Percentiles rank a stretch among this genome's conserved stretches.
phyloP scores from a whole-genome alignment of 1,140 invertebrate genomes.

The Teleogryllus occipitalis region DNA sequence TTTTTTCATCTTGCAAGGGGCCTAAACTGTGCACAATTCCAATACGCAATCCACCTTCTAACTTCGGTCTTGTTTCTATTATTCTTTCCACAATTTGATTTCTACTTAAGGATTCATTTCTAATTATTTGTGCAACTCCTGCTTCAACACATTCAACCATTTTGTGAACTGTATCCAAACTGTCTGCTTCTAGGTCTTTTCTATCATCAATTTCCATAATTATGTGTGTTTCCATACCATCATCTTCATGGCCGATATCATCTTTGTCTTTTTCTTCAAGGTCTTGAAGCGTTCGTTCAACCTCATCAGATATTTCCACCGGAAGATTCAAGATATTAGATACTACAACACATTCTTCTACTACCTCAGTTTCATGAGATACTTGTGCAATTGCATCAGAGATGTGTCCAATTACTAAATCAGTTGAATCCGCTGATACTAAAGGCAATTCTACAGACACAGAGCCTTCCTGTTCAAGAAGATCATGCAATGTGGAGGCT shows the following conservation, averaged over 20 bases:
- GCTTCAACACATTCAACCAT: not conserved
- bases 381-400: conserved; percentile 42
- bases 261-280: conserved; percentile 36
- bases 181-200: not conserved
- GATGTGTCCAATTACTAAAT: conserved; percentile 45
- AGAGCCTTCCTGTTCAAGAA: not conserved
- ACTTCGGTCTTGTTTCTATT: not conserved
- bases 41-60: conserved; percentile 28
- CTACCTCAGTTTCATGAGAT: conserved; percentile 22
- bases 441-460: conserved; percentile 10
- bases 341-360: conserved; percentile 28
- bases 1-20: conserved; percentile 26
- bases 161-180: not conserved
- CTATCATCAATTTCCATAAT: conserved; percentile 5
- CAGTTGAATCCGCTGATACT: conserved; percentile 7
- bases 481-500: not conserved
- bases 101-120: not conserved
- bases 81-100: not conserved
- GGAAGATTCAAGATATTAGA: conserved; percentile 38
- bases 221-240: not conserved
- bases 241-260: conserved; percentile 17
- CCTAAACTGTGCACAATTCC: conserved; percentile 33
- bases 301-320: conserved; percentile 46
- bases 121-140: not conserved
- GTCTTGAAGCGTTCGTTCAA: conserved; percentile 32